Conservation (phyloP, 2,113 vertebrate genomes). For the Sander lucioperca region DNA sequence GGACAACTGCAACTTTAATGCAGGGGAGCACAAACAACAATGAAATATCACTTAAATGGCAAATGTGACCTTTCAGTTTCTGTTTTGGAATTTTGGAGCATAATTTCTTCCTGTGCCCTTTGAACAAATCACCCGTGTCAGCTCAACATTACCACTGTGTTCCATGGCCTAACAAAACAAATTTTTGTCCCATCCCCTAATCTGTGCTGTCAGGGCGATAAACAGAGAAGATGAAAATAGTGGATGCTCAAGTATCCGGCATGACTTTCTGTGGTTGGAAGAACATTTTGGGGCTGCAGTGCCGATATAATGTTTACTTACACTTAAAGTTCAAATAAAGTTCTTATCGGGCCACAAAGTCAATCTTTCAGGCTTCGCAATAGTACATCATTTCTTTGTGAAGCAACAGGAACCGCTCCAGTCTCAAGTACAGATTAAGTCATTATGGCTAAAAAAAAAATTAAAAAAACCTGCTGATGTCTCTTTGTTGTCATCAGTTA, state of each 20-base stretch:
- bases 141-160: slow-evolving; percentile 36
- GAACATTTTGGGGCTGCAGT: slow-evolving; percentile 8
- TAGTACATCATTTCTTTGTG: neutral
- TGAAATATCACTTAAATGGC: slow-evolving; percentile 45
- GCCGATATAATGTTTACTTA: slow-evolving; percentile 49
- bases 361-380: slow-evolving; percentile 14
- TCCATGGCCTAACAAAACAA: slow-evolving; percentile 34
- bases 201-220: slow-evolving; percentile 58
- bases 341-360: slow-evolving; percentile 32
- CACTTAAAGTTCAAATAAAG: slow-evolving; percentile 35
- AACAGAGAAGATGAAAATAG: slow-evolving; percentile 49
- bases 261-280: slow-evolving; percentile 25
- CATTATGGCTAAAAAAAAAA: slow-evolving; percentile 43
- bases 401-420: slow-evolving; percentile 6
- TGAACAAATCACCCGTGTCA: slow-evolving; percentile 44
- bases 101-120: slow-evolving; percentile 45
- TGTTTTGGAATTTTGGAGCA: slow-evolving; percentile 39
- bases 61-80: slow-evolving; percentile 58
- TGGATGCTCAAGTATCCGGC: slow-evolving; percentile 21
- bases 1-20: slow-evolving; percentile 9
- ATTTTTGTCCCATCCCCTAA: slow-evolving; percentile 49
- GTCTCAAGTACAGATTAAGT: slow-evolving; percentile 8
- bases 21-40: slow-evolving; percentile 3
- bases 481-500: slow-evolving; percentile 17
- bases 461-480: neutral